These are phyloP conservation scores for Sebastes vulpes DNA, from an alignment of 2,797 vertebrate genomes.

Conservation along the genomic window DNA sequence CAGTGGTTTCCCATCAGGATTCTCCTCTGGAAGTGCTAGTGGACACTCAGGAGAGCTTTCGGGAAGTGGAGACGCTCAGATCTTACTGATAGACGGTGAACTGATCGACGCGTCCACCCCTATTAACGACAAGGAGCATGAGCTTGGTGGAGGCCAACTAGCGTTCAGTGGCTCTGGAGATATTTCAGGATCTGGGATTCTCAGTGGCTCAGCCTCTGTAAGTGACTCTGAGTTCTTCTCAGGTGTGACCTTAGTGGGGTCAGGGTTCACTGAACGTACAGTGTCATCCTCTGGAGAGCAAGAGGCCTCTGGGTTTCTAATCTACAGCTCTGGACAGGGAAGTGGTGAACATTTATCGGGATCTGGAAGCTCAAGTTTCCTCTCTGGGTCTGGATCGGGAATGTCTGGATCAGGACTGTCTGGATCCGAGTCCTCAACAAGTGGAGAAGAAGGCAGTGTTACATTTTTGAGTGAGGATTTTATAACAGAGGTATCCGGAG, in stretches of 20 bases:
- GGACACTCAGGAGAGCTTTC: conserved; percentile 67
- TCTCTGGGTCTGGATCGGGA: conserved; percentile 84
- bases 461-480: conserved; percentile 85
- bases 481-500: conserved; percentile 78
- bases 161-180: conserved; percentile 75
- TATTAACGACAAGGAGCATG: conserved; percentile 39
- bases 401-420: conserved; percentile 59
- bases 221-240: conserved; percentile 66
- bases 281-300: conserved; percentile 79
- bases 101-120: conserved; percentile 51
- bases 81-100: conserved; percentile 69
- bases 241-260: conserved; percentile 60
- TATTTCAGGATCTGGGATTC: conserved; percentile 57
- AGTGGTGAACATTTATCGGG: conserved; percentile 82
- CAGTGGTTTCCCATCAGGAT: conserved; percentile 82
- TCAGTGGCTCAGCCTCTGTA: conserved; percentile 81
- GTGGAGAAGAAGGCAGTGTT: conserved; percentile 70
- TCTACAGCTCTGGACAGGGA: conserved; percentile 84
- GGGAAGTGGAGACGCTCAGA: conserved; percentile 67
- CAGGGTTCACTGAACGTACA: conserved; percentile 85
- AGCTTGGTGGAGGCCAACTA: conserved; percentile 59
- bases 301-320: conserved; percentile 87
- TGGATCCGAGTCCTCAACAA: conserved; percentile 67
- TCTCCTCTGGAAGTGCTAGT: conserved; percentile 71
- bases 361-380: conserved; percentile 65